Conservation (phyloP, 2,797 vertebrate genomes). For the Phylloscopus collybita region DNA sequence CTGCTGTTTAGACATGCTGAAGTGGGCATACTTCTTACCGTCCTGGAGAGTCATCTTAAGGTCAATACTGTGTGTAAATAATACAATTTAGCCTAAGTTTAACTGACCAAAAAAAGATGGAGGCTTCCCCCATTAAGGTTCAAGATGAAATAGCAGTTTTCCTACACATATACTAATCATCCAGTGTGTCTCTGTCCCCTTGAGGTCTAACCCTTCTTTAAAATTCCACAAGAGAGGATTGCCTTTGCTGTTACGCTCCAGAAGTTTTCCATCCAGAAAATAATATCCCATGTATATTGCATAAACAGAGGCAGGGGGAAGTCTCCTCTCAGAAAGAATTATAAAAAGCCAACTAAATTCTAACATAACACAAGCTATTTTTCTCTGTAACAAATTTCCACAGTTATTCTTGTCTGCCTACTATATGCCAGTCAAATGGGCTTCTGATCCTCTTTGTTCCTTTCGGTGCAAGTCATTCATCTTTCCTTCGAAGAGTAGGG, state of each 20-base stretch:
- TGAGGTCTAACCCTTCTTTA: background rate
- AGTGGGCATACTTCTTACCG: background rate
- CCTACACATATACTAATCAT: background rate
- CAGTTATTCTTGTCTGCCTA: background rate
- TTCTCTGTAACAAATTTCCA: background rate
- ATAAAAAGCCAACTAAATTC: background rate
- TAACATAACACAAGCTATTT: background rate
- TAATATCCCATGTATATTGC: background rate
- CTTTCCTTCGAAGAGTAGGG: background rate
- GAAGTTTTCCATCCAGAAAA: background rate
- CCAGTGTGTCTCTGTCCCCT: background rate
- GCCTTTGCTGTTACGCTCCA: background rate
- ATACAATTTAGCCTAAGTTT: background rate
- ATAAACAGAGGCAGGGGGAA: background rate
- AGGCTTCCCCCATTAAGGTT: background rate
- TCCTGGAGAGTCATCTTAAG: background rate
- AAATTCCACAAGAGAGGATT: background rate
- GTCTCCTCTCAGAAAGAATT: background rate
- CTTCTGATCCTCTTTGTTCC: background rate
- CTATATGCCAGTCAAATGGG: background rate
- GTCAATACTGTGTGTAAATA: background rate
- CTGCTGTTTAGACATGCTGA: background rate
- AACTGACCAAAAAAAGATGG: background rate
- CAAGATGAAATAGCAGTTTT: background rate
- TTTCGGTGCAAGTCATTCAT: background rate